Percentiles rank a stretch among this genome's conserved stretches.
phyloP scores from a whole-genome alignment of 2,797 vertebrate genomes.

The Syngnathus acus region DNA sequence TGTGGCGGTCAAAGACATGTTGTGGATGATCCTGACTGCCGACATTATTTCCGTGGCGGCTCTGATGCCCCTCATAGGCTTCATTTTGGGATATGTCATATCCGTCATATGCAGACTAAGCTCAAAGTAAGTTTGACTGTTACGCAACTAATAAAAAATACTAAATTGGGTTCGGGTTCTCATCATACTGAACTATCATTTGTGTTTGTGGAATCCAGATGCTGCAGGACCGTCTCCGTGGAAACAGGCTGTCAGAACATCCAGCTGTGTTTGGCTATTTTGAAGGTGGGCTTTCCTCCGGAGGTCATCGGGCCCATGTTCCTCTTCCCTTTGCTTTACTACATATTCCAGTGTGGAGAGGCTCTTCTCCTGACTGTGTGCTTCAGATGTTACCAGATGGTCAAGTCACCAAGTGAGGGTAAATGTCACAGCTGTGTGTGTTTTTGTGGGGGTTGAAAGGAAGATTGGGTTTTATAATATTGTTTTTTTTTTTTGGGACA shows the following conservation, averaged over 20 bases:
- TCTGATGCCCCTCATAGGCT: conserved; percentile 77
- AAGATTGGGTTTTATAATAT: background rate
- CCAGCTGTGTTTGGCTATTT: conserved; percentile 74
- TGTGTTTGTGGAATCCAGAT: conserved; percentile 43
- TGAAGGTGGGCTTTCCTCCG: conserved; percentile 72
- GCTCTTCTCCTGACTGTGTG: conserved; percentile 68
- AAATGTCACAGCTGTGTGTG: conserved; percentile 50
- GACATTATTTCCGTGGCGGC: conserved; percentile 60
- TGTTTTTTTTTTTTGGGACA: conserved; percentile 19
- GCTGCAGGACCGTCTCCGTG: conserved; percentile 71
- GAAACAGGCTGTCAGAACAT: conserved; percentile 83
- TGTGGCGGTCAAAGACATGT: conserved; percentile 44
- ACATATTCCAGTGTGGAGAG: conserved; percentile 71
- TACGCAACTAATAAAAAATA: too few relatives aligned
- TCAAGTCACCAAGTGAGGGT: conserved; percentile 54
- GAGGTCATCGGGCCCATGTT: conserved; percentile 73
- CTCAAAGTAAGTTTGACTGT: conserved; percentile 54
- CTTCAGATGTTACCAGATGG: conserved; percentile 64
- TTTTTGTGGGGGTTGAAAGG: conserved; percentile 11
- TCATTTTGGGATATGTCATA: conserved; percentile 69
- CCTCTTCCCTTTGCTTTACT: conserved; percentile 80
- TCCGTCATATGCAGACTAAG: conserved; percentile 66
- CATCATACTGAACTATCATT: too few relatives aligned
- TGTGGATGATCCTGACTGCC: conserved; percentile 61
- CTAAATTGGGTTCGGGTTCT: too few relatives aligned